Evolutionary conservation across 1,140 invertebrate genomes (phyloP), one percentile per base, ranked within the genome.

Genomic region (Ectropis grisescens): DNA sequence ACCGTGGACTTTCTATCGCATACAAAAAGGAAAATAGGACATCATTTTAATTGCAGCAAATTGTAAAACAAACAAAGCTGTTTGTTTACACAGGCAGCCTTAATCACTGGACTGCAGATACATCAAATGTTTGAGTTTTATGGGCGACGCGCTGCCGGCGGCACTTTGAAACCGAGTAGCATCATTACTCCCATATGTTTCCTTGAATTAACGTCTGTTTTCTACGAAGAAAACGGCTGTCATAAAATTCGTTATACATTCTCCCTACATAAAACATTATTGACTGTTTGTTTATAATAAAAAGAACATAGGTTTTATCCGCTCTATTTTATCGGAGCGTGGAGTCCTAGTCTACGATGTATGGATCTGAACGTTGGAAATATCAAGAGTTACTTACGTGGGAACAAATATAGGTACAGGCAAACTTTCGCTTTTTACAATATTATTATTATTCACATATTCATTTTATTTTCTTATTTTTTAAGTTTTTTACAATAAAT

Each of bases 191-290:
- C 58, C 75, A 80, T 61, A 67, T 76, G 75, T 65, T 80, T 80
- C 75, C 71, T 76, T 54, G 75, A 72, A 80, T 66, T 70, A 60
- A 76, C 64, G 75, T 76, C 69, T 80, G 75, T 80, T 75, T 76
- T 76, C 75, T 61, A 47, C 59, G 71, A 76, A 76, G 47, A 65
- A 70, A 75, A 61, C 50, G 46, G 46, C 62, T 43, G 57, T 64
- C 66, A 51, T 75, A 68, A 80, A 80, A 67, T 62, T 53, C 48
- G 38, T 46, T 53, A 57, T 67, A 70, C 58, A 65, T 67, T 56
- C 68, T 22, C 29, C 41, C 55, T 56, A 57, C 59, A 70, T 74
- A 59, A 65, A 72, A 74, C 59, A 54, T 57, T 68, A 74, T 70
- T 58, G 58, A 70, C 59, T 66, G 47, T 47, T 69, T 70, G 66